Percentiles rank a stretch among this genome's conserved stretches.
These are phyloP conservation scores for Calephelis virginiensis DNA, from an alignment of 1,140 invertebrate species.

Conservation along the genomic window DNA sequence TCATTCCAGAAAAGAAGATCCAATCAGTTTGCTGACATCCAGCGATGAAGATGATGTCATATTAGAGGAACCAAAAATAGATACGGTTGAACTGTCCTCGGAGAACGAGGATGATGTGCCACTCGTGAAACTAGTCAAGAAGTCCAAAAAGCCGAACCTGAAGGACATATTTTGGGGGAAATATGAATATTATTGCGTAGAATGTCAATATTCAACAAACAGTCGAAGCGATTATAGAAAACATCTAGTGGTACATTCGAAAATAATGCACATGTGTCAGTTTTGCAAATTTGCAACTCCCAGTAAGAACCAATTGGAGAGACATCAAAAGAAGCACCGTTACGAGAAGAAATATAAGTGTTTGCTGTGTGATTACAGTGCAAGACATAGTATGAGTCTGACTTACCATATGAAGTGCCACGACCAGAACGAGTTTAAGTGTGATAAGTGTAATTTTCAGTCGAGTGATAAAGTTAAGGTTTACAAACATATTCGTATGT, in stretches of 20 bases:
- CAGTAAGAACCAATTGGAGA: constrained; percentile 40
- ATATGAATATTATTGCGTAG: constrained; percentile 50
- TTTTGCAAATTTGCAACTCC: constrained; percentile 49
- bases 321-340: constrained; percentile 49
- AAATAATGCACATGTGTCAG: constrained; percentile 43
- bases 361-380: constrained; percentile 50
- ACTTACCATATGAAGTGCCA: constrained; percentile 57
- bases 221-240: constrained; percentile 33
- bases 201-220: constrained; percentile 41
- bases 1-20: constrained; percentile 43
- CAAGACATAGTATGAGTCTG: constrained; percentile 54
- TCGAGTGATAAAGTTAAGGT: constrained; percentile 26
- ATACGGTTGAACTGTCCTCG: constrained; percentile 61
- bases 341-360: constrained; percentile 45
- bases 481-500: constrained; percentile 36
- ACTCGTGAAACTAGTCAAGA: constrained; percentile 41
- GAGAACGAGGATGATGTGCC: constrained; percentile 65
- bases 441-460: constrained; percentile 43
- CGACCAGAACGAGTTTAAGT: constrained; percentile 31
- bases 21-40: constrained; percentile 60
- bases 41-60: constrained; percentile 69
- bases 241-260: constrained; percentile 36
- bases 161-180: constrained; percentile 33
- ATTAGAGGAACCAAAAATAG: constrained; percentile 59
- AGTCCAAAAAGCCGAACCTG: constrained; percentile 13